Conservation (phyloP, 1,140 invertebrate species). For the Acromyrmex echinatior region DNA sequence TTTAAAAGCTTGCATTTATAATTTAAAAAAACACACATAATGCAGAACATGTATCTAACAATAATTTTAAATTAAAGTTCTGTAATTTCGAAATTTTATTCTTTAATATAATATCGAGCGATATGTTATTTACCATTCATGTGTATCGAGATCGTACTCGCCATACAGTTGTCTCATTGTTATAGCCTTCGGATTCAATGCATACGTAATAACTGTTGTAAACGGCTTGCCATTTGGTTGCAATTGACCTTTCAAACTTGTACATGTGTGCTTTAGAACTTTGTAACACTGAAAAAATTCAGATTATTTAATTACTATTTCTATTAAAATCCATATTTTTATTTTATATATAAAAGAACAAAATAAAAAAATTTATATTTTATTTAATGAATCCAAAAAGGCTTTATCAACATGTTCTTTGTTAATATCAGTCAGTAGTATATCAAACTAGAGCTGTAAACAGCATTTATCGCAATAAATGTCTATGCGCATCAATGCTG, state of each 20-base stretch:
- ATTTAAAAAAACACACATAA: background rate
- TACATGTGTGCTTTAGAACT: slow-evolving; percentile 89
- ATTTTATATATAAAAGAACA: background rate
- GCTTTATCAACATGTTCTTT: background rate
- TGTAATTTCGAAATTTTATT: background rate
- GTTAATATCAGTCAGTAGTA: background rate
- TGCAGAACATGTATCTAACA: background rate
- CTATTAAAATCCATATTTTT: background rate
- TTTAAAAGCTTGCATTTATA: background rate
- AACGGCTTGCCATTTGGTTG: slow-evolving; percentile 90
- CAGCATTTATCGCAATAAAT: slow-evolving; percentile 4
- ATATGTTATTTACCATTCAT: slow-evolving; percentile 89
- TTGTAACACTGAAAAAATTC: slow-evolving; percentile 89
- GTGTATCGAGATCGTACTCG: slow-evolving; percentile 93
- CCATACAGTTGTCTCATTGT: slow-evolving; percentile 95
- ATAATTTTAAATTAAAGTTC: background rate
- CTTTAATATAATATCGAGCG: background rate
- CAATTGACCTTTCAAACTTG: slow-evolving; percentile 88
- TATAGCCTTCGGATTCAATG: slow-evolving; percentile 93
- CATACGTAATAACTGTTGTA: slow-evolving; percentile 87
- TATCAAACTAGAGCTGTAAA: background rate
- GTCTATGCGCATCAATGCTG: background rate
- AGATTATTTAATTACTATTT: slow-evolving; percentile 10
- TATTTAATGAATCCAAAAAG: background rate
- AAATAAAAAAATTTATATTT: background rate